These are phyloP conservation scores for Aldrovandia affinis DNA, from an alignment of 2,797 vertebrate species.

Conservation along the genomic window DNA sequence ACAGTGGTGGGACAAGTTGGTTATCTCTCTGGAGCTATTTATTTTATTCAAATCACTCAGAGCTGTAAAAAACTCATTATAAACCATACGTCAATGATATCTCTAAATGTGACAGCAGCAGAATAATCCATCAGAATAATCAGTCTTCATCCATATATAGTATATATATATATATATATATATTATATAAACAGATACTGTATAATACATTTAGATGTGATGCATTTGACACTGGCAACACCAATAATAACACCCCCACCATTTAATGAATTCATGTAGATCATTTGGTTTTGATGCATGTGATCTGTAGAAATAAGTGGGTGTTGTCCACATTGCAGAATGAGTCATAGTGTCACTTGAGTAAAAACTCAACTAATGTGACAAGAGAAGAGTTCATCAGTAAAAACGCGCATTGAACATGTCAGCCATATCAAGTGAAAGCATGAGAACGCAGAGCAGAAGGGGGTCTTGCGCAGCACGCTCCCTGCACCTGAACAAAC, in stretches of 20 bases:
- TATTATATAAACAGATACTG: not conserved
- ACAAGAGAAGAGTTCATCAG: not conserved
- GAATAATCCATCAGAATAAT: no score
- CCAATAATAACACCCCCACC: not conserved
- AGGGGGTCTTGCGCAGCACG: constrained; percentile 50
- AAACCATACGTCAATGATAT: not conserved
- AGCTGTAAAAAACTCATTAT: not conserved
- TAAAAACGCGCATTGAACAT: constrained; percentile 1
- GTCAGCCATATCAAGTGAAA: constrained; percentile 21
- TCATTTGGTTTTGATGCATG: not conserved
- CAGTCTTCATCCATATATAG: not conserved
- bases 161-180: no score
- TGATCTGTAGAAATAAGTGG: not conserved
- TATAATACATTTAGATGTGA: not conserved
- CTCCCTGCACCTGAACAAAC: constrained; percentile 80
- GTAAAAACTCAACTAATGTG: not conserved
- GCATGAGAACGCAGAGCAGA: constrained; percentile 59
- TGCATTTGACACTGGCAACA: not conserved
- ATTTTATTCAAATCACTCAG: not conserved
- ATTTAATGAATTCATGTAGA: not conserved
- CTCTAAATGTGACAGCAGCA: not conserved
- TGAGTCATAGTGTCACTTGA: not conserved
- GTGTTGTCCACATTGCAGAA: not conserved
- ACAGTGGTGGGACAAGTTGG: not conserved
- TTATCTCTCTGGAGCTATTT: not conserved